Evolutionary conservation across 2,113 vertebrate genomes (phyloP), one percentile per base, ranked within the genome.

Genomic region (Hemibagrus wyckioides): DNA sequence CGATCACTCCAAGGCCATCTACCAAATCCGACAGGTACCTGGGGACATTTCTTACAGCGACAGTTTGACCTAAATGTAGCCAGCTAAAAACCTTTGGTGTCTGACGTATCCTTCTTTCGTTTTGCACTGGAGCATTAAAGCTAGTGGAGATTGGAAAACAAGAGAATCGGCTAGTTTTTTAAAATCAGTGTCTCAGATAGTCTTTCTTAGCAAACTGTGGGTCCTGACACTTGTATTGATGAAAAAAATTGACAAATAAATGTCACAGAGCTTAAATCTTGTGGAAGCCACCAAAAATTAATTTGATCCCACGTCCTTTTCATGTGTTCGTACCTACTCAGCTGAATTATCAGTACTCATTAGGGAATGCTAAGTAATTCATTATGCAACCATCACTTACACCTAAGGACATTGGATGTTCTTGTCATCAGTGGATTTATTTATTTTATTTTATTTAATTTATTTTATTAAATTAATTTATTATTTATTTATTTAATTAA

Each of bases 1-100:
- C 0, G 98, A 99, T 93, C 98, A 99, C 93, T 96, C 96, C 0
- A 97, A 97, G 92, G 94, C 96, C 56, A 94, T 97, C 82, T 95
- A 93, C 93, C 98, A 97, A 85, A 96, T 99, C 87, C 95, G 96
- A 93, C 97, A 98, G 93, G 95, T 94, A 69, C 63, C 41, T 25
- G 25, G 15, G 3, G n/a, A 54, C 56, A 6, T 69, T 28, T 30
- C 23, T 4, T 17, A 54, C 15, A 21, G 5, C n/a, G 63, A 8
- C 8, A 80, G 1, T 30, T 0, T 21, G n/a, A 13, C 33, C 69
- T 21, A 71, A 36, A 23, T 33, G 30, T 71, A 41, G 21, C 14
- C 19, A 41, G n/a, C 17, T 4, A 17, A 52, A n/a, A 52, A 30
- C 1, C 1, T 77, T 50, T 77, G 13, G 39, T 28, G 73, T 76